These are phyloP conservation scores for Cottoperca gobio DNA, from an alignment of 2,797 vertebrate species.

Conservation along the genomic window DNA sequence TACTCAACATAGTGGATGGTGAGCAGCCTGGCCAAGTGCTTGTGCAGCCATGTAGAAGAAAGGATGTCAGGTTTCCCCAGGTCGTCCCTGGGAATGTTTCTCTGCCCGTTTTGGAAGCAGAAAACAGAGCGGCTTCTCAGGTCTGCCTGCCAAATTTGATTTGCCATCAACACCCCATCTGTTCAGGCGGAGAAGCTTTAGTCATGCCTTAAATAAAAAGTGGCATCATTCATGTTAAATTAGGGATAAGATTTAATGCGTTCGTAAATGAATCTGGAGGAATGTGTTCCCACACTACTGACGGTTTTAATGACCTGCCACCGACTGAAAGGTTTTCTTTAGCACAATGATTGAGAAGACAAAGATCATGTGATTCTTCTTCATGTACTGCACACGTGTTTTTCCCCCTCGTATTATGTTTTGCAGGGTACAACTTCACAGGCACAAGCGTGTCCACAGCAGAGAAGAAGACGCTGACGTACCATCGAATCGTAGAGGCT, in stretches of 20 bases:
- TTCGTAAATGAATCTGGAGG: constrained; percentile 26
- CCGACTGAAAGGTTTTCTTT: constrained; percentile 26
- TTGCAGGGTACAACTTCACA: constrained; percentile 93
- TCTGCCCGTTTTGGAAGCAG: constrained; percentile 48
- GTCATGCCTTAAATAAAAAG: constrained; percentile 41
- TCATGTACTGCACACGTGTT: constrained; percentile 19
- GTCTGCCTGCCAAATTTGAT: constrained; percentile 57
- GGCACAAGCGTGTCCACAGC: constrained; percentile 84
- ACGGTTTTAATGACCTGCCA: constrained; percentile 28
- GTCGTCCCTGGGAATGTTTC: constrained; percentile 56
- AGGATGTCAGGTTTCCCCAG: constrained; percentile 72
- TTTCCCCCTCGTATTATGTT: constrained; percentile 39
- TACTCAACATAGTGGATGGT: constrained; percentile 97
- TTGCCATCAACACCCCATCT: constrained; percentile 52
- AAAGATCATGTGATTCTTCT: constrained; percentile 24
- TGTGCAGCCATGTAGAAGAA: constrained; percentile 62
- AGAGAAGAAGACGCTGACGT: constrained; percentile 90
- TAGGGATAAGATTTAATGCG: constrained; percentile 17
- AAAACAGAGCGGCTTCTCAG: constrained; percentile 32
- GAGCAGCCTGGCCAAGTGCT: constrained; percentile 64
- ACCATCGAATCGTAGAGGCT: constrained; percentile 95
- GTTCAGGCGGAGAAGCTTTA: constrained; percentile 38
- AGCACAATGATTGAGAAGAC: constrained; percentile 20
- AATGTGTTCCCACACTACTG: neutral
- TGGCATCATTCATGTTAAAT: constrained; percentile 31